Evolutionary conservation across 1,140 invertebrate species (phyloP).

Genomic region (Orchestia grillus): DNA sequence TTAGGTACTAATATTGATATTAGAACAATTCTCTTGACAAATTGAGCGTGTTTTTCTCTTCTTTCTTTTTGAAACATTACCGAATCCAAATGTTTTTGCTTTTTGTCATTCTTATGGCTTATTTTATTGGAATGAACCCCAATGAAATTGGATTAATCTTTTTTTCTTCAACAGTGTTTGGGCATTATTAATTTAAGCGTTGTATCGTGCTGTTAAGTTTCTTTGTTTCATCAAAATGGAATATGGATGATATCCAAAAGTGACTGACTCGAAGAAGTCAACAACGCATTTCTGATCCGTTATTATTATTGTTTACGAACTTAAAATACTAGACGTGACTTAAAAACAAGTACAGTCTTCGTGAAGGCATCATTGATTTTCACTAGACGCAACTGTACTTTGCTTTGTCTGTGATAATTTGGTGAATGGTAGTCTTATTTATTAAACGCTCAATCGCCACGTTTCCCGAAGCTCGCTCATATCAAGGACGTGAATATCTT

Average conservation of each 20-base stretch:
- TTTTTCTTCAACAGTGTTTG: conserved; percentile 39
- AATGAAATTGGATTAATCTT: background rate
- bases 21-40: background rate
- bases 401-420: background rate
- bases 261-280: background rate
- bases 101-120: background rate
- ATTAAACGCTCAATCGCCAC: background rate
- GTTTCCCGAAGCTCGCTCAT: background rate
- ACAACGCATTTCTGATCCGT: background rate
- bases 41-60: background rate
- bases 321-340: background rate
- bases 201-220: conserved; percentile 12
- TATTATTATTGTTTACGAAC: background rate
- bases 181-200: conserved; percentile 53
- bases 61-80: background rate
- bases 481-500: background rate
- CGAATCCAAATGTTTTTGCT: background rate
- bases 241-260: conserved; percentile 32
- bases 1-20: background rate
- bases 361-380: background rate
- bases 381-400: background rate
- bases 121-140: background rate
- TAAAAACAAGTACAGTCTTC: background rate
- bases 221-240: background rate
- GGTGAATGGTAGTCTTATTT: background rate